Base-by-base conservation (phyloP, 2,113 vertebrate genomes). In the Channa maculata region DNA sequence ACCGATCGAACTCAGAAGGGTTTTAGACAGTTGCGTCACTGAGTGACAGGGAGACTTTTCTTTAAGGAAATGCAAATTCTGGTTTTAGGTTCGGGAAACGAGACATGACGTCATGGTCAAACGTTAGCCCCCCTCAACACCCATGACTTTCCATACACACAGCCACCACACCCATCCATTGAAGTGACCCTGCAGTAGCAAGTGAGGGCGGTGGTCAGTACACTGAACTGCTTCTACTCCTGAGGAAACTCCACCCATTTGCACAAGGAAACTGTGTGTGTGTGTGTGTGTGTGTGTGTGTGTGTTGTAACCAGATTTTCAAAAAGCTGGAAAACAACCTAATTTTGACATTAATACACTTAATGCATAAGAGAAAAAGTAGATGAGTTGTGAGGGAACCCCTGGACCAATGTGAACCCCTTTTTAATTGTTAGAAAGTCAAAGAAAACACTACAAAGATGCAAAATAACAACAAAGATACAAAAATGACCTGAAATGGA, bases 181-280 rank as follows among this genome's bases (percentile, higher is more conserved):
- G 76, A 58, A 44, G 45, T 67, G 61, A 65, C 15, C 8, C 5
- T 34, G 12, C 38, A 1, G 1, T 5, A 11, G 54, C 15, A 53
- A 38, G 8, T 4, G 44, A 59, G 77, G 75, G 77, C 48, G 83
- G 57, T 3, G 8, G 48, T 83, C 45, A 37, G 24, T 46, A 43
- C 69, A 69, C 82, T 79, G 53, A 66, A n/a, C 15, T 38, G 44
- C 36, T 44, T 54, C 71, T 43, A 65, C 66, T 45, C 51, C 53
- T 58, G 51, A 87, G 88, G 90, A 89, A 91, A 90, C 88, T 86
- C 85, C 88, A 86, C 86, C 86, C 79, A 4, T 15, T 64, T 53
- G 51, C 76, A 70, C 50, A 36, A 55, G 78, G 80, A 88, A 79
- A 58, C 8, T 52, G 7, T 62, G 34, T 70, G 50, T 65, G 52